Conservation (phyloP, 37 sponge, comb jelly and placozoan species). For the Eunapius fragilis region DNA sequence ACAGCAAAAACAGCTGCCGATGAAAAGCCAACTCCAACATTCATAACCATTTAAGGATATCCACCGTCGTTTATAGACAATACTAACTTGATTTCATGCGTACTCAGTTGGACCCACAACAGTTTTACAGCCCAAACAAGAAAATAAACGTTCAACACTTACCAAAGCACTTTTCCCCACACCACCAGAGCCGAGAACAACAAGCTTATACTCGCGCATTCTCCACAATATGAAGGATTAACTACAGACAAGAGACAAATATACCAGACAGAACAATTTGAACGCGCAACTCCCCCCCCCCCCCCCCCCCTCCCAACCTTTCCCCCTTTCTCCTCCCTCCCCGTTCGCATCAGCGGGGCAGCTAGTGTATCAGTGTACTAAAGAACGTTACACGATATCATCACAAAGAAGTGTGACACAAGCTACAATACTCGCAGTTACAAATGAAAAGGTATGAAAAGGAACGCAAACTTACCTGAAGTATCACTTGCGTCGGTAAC, state of each 20-base stretch:
- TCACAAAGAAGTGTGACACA: too few species aligned
- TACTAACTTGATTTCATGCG: not conserved
- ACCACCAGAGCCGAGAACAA: slow-evolving; percentile 98
- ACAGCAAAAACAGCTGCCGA: not conserved
- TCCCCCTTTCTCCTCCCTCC: too few species aligned
- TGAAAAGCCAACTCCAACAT: not conserved
- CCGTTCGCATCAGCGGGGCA: too few species aligned
- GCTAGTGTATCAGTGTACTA: too few species aligned
- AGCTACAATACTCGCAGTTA: too few species aligned
- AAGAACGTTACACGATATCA: too few species aligned
- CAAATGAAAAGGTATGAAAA: not conserved
- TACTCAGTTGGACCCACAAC: slow-evolving; percentile 1
- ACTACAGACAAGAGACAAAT: not conserved
- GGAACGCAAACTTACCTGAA: not conserved
- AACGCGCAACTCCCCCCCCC: too few species aligned
- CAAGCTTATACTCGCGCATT: slow-evolving; percentile 99
- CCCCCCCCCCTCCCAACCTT: too few species aligned
- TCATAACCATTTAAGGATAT: not conserved
- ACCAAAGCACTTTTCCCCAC: slow-evolving; percentile 97
- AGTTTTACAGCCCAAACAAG: not conserved
- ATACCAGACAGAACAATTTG: too few species aligned
- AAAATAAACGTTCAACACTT: slow-evolving; percentile 16
- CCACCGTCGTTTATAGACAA: not conserved
- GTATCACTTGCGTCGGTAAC: not conserved
- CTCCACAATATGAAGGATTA: not conserved